These are phyloP conservation scores for Frieseomelitta varia DNA, from an alignment of 1,140 invertebrate genomes.

Conservation along the genomic window DNA sequence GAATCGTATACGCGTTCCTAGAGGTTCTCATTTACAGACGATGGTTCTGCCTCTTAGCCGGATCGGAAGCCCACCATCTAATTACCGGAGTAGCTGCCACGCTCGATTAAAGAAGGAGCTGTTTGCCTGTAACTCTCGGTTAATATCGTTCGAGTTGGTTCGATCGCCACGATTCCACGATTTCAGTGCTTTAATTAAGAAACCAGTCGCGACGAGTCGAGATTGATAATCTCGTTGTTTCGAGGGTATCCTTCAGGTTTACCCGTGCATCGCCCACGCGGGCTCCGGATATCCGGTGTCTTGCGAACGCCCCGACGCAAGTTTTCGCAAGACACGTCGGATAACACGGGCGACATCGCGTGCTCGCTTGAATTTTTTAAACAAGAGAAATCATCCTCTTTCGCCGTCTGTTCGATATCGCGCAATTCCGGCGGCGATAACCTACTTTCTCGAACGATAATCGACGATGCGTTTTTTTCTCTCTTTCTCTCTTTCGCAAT, in stretches of 20 bases:
- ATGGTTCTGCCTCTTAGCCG: conserved; percentile 3
- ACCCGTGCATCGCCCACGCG: not conserved
- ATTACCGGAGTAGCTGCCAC: conserved; percentile 5
- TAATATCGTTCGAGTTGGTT: not conserved
- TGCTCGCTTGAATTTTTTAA: not conserved
- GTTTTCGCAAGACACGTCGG: not conserved
- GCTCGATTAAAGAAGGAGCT: not conserved
- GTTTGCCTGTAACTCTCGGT: not conserved
- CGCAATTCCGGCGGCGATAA: not conserved
- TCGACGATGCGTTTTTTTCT: not conserved
- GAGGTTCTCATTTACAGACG: conserved; percentile 48
- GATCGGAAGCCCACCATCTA: not conserved
- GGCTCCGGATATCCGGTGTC: too few species aligned
- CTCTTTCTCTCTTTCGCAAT: not conserved
- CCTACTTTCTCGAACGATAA: conserved; percentile 16
- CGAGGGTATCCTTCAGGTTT: not conserved
- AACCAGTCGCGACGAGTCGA: not conserved
- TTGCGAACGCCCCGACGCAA: not conserved
- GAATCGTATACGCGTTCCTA: conserved; percentile 58
- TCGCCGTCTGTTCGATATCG: not conserved
- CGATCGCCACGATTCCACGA: not conserved
- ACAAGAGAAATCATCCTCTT: not conserved
- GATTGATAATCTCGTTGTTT: conserved; percentile 13
- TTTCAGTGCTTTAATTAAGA: conserved; percentile 3
- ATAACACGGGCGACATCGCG: not conserved